Evolutionary conservation across 1,140 invertebrate genomes (phyloP).

Genomic region (Conopomorpha cramerella): DNA sequence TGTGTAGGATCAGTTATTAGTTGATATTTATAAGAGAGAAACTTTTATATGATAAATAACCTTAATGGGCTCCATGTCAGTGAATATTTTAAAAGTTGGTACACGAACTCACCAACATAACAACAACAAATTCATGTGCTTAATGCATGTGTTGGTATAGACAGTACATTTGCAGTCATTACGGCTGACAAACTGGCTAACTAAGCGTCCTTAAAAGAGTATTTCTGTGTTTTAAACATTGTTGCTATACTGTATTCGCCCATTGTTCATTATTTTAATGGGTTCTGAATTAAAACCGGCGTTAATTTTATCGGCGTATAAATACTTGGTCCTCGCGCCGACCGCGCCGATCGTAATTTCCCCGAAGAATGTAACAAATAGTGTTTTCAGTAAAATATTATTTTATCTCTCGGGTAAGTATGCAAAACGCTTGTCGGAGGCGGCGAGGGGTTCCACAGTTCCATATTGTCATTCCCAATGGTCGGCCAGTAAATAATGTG

Average conservation of each 20-base stretch:
- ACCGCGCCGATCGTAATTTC: conserved; percentile 1
- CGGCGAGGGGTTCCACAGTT: conserved; percentile 13
- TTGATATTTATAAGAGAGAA: conserved; percentile 11
- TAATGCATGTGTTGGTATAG: too few relatives aligned
- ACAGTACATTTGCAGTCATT: too few relatives aligned
- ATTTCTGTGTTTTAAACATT: too few relatives aligned
- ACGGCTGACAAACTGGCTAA: too few relatives aligned
- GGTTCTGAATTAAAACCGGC: too few relatives aligned
- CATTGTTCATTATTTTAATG: too few relatives aligned
- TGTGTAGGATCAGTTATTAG: conserved; percentile 16
- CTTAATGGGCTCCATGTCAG: not conserved
- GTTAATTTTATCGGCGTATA: too few relatives aligned
- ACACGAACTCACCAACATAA: too few relatives aligned
- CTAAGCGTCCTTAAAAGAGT: too few relatives aligned
- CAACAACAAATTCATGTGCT: too few relatives aligned
- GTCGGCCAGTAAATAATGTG: conserved; percentile 16
- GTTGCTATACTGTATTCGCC: too few relatives aligned
- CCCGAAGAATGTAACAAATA: conserved; percentile 12
- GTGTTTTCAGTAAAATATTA: conserved; percentile 21
- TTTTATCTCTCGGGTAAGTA: conserved; percentile 19
- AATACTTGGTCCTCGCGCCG: too few relatives aligned
- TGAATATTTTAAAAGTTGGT: not conserved
- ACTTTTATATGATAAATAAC: not conserved
- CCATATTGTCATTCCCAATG: conserved; percentile 19
- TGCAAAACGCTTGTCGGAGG: conserved; percentile 18